Base-by-base conservation (phyloP, 2,888 invertebrate species). In the Poecilus cupreus region DNA sequence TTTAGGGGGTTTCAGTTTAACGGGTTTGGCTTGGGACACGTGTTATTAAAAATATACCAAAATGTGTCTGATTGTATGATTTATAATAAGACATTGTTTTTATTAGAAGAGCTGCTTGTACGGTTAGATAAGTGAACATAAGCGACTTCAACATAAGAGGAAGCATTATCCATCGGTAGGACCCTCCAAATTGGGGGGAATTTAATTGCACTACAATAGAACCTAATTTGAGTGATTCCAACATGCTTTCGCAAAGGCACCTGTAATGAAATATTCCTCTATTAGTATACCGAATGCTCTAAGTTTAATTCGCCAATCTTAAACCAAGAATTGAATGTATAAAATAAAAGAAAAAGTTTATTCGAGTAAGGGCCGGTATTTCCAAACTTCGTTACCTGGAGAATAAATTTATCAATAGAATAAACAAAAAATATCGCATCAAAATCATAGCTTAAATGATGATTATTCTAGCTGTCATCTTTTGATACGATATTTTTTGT, bases 121-220 rank as follows among this genome's bases (percentile, higher is more conserved):
- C 20, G 10, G n/a, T 37, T 1, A 39, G 22, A 24, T 64, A 26
- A 2, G 46, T 43, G 24, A 18, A 64, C 16, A 77, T 13, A 3
- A 60, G 22, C 22, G 43, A 13, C n/a, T 13, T n/a, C 6, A 77
- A 3, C 24, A 79, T n/a, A 5, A 70, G 11, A 20, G 79, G 68
- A 26, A 68, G 24, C 49, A 49, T 46, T 18, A 49, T 16, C 70
- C 68, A 68, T 4, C 39, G 20, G 49, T 16, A 2, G 8, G 24
- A 13, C 0, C 49, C 37, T 0, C 46, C 51, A 54, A 24, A 68
- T 68, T 32, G 8, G 16, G 68, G 37, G 8, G 51, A 20, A 51
- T 79, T 49, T 32, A 70, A 18, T 26, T 79, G 68, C 10, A 79
- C 13, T 32, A 70, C 20, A 16, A 79, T 79, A n/a, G 6, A 26